Percentiles rank a stretch among this genome's conserved stretches.
These are phyloP conservation scores for Orthosia gothica DNA, from an alignment of 2,888 invertebrate genomes.

Conservation along the genomic window DNA sequence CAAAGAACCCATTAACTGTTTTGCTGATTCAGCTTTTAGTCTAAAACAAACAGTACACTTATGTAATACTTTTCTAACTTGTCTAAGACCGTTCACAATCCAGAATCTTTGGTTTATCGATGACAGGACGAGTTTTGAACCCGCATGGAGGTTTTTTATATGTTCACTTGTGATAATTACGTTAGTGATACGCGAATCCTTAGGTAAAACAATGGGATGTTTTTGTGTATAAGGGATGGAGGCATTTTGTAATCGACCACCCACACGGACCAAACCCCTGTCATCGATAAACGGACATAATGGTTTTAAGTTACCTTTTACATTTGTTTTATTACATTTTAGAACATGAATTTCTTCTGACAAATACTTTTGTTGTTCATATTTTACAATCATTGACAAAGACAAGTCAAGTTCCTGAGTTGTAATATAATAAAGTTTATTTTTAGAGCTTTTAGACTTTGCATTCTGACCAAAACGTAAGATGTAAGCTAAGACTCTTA, in stretches of 20 bases:
- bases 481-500: no score
- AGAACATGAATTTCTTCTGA: conserved; percentile 8
- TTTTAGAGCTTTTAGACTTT: no score
- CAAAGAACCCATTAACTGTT: conserved; percentile 9
- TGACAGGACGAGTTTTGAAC: conserved; percentile 1
- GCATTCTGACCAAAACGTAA: no score
- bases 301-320: conserved; percentile 2
- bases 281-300: conserved; percentile 8
- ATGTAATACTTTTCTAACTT: conserved; percentile 4
- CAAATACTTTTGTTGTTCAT: conserved; percentile 6
- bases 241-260: neutral
- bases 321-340: conserved; percentile 6
- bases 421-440: no score
- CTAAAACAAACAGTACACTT: conserved; percentile 7
- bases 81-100: conserved; percentile 6
- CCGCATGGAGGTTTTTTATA: conserved; percentile 12
- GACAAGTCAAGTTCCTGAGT: conserved; percentile 4
- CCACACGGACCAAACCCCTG: neutral
- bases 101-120: conserved; percentile 9
- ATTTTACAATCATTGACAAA: conserved; percentile 6
- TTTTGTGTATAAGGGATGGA: conserved; percentile 13
- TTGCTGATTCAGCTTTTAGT: conserved; percentile 11
- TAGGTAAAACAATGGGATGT: conserved; percentile 5
- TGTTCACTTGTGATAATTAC: conserved; percentile 10
- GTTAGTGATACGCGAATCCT: conserved; percentile 11